Evolutionary conservation across 2,797 vertebrate species (phyloP).

Genomic region (Dallia pectoralis): DNA sequence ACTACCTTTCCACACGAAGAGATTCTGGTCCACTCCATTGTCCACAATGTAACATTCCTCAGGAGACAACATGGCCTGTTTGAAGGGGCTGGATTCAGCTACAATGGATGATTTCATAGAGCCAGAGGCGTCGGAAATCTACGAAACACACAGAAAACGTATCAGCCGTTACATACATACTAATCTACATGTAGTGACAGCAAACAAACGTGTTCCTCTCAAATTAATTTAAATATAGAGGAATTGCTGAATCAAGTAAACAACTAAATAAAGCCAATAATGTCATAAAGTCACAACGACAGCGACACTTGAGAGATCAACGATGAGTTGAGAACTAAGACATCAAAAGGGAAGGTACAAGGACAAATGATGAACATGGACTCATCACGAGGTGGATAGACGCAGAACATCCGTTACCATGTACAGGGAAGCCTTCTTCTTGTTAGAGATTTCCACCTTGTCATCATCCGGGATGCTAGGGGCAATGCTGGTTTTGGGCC

Average conservation of each 20-base stretch:
- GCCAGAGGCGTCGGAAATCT: slow-evolving; percentile 79
- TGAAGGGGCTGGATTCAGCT: slow-evolving; percentile 73
- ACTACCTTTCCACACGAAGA: slow-evolving; percentile 83
- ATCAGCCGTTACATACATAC: neutral
- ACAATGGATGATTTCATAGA: slow-evolving; percentile 67
- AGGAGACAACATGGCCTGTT: slow-evolving; percentile 69
- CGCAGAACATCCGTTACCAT: slow-evolving; percentile 62
- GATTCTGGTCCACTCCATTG: slow-evolving; percentile 71
- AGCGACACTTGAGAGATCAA: neutral
- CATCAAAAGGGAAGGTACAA: neutral
- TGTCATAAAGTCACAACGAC: neutral
- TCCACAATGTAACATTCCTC: slow-evolving; percentile 80
- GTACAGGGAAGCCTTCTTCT: slow-evolving; percentile 73
- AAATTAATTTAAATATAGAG: neutral
- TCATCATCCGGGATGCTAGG: slow-evolving; percentile 64
- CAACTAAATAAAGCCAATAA: neutral
- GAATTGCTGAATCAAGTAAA: neutral
- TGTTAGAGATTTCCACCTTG: slow-evolving; percentile 64
- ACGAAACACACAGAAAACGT: slow-evolving; percentile 1
- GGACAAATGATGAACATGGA: neutral
- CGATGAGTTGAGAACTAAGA: neutral
- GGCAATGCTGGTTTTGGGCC: slow-evolving; percentile 64
- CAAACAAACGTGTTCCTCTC: neutral
- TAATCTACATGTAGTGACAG: neutral
- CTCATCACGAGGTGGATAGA: neutral